A percentile compares a stretch with the other conserved stretches of the same genome.
phyloP scores from a whole-genome alignment of 1,140 invertebrate species.

The Anoplophora glabripennis region DNA sequence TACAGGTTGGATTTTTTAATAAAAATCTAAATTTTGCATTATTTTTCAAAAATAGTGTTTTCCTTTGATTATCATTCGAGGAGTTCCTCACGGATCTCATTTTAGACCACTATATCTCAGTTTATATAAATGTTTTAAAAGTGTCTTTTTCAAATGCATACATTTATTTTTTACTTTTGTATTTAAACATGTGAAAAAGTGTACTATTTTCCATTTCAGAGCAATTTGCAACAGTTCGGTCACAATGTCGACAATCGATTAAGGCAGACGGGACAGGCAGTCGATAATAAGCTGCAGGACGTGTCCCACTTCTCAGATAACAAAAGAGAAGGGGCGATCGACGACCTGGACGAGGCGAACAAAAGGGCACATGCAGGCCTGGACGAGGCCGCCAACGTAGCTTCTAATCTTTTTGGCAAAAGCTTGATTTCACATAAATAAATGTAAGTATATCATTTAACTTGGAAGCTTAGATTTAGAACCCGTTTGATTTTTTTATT shows the following conservation, averaged over 20 bases:
- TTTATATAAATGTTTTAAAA: no score
- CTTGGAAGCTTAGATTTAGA: no score
- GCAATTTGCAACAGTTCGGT: constrained; percentile 8
- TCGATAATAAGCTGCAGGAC: constrained; percentile 29
- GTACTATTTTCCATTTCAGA: background rate
- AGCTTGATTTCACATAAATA: constrained; percentile 27
- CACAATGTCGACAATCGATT: constrained; percentile 32
- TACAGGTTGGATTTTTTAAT: constrained; percentile 2
- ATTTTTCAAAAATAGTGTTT: no score
- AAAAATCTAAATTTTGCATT: no score
- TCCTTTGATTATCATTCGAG: no score
- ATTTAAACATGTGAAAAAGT: no score
- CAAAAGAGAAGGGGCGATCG: constrained; percentile 14
- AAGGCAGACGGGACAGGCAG: constrained; percentile 18
- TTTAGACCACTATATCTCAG: no score
- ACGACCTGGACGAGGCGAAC: constrained; percentile 31
- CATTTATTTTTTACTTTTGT: no score
- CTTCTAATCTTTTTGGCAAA: constrained; percentile 33
- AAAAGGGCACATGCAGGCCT: constrained; percentile 33
- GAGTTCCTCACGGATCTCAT: no score
- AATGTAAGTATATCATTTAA: constrained; percentile 1
- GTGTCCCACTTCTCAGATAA: constrained; percentile 23
- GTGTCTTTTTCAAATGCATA: no score
- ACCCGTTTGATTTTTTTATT: no score
- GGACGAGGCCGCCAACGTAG: constrained; percentile 24